A percentile compares a stretch with the other conserved stretches of the same genome.
Evolutionary conservation across 2,888 invertebrate genomes (phyloP).

Genomic region (Sialis lutaria): DNA sequence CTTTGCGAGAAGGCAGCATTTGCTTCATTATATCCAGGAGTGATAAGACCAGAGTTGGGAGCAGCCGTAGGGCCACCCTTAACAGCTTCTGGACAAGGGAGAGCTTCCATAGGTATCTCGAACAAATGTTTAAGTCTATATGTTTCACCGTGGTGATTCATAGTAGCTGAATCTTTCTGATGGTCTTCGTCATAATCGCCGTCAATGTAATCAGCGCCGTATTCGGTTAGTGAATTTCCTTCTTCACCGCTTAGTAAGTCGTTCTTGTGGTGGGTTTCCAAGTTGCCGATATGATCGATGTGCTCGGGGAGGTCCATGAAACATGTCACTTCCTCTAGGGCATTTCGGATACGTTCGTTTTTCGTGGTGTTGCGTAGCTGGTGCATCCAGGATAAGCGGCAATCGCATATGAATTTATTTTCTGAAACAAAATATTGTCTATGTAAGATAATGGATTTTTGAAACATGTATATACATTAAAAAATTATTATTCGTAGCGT

Average conservation of each 20-base stretch:
- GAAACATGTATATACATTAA: too few species aligned
- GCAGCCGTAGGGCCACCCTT: conserved; percentile 18
- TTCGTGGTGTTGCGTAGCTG: conserved; percentile 55
- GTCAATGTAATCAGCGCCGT: conserved; percentile 11
- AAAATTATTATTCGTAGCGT: too few species aligned
- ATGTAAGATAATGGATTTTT: background rate
- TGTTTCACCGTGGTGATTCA: background rate
- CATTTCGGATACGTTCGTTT: conserved; percentile 46
- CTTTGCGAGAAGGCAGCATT: conserved; percentile 12
- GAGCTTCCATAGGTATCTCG: conserved; percentile 14
- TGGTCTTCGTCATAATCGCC: background rate
- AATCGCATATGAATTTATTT: conserved; percentile 70
- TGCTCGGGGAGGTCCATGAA: conserved; percentile 31
- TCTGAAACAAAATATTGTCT: conserved; percentile 38
- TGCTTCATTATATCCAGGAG: conserved; percentile 16
- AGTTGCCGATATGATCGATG: background rate
- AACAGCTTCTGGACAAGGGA: conserved; percentile 23
- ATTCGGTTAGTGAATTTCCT: conserved; percentile 8
- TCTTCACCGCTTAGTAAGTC: background rate
- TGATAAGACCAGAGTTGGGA: conserved; percentile 17
- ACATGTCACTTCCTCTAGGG: conserved; percentile 55
- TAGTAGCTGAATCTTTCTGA: background rate
- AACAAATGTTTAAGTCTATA: conserved; percentile 1
- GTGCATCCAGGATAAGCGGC: conserved; percentile 67
- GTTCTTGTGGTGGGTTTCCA: background rate